Percentiles rank a stretch among this genome's conserved stretches.
Evolutionary conservation across 2,113 vertebrate genomes (phyloP).

Genomic region (Taxidea taxus): DNA sequence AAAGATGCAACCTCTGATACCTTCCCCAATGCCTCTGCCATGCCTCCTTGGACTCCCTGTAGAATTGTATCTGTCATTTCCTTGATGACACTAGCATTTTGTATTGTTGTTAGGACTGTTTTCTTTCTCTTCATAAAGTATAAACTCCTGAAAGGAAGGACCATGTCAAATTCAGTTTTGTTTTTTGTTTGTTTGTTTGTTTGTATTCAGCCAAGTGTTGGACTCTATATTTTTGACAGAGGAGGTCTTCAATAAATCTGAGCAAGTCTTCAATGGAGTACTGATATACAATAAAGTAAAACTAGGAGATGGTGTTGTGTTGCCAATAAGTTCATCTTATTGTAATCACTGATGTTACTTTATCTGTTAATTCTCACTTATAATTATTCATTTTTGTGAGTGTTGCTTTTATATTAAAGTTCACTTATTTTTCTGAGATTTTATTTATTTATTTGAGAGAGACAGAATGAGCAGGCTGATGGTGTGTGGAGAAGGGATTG

Average conservation of each 20-base stretch:
- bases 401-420: neutral
- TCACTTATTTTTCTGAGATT: neutral
- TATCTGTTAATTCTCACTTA: neutral
- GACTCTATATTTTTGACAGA: neutral
- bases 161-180: neutral
- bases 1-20: neutral
- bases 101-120: neutral
- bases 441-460: neutral
- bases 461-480: neutral
- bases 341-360: neutral
- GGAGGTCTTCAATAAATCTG: neutral
- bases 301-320: neutral
- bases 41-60: accelerated
- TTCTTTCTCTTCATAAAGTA: neutral
- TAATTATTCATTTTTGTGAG: neutral
- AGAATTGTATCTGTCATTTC: neutral
- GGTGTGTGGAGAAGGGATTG: neutral
- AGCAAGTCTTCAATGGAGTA: neutral
- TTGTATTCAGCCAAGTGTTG: neutral
- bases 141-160: neutral
- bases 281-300: neutral
- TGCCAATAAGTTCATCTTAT: neutral
- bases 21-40: accelerated
- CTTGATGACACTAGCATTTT: neutral
- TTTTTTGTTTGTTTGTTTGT: neutral